Evolutionary conservation across 1,140 invertebrate species (phyloP).

Genomic region (Caenorhabditis briggsae): DNA sequence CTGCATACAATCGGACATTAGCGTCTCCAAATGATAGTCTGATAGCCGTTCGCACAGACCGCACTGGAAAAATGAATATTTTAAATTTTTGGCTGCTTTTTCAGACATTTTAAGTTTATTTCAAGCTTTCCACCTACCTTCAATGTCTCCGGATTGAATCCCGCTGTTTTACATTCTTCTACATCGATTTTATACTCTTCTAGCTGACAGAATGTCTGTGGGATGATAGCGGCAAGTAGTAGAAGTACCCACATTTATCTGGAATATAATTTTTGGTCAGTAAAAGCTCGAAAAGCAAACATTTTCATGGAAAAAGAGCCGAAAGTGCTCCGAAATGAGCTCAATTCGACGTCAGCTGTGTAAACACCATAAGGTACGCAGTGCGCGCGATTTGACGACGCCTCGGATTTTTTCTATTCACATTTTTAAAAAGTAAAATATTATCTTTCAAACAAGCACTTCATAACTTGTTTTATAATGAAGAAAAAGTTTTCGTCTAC

Average conservation of each 20-base stretch:
- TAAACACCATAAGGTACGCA: neutral
- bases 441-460: too few species aligned
- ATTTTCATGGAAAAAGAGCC: neutral
- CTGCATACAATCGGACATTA: conserved; percentile 71
- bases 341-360: conserved; percentile 36
- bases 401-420: neutral
- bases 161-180: conserved; percentile 71
- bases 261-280: neutral
- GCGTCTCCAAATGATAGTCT: conserved; percentile 70
- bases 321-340: conserved; percentile 10
- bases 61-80: conserved; percentile 68
- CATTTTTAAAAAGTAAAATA: neutral
- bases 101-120: neutral
- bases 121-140: conserved; percentile 62
- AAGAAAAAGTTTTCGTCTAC: neutral
- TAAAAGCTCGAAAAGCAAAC: neutral
- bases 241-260: conserved; percentile 38
- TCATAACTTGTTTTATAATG: neutral
- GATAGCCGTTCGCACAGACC: conserved; percentile 70
- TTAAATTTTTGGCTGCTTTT: neutral
- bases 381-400: neutral
- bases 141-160: conserved; percentile 71
- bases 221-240: neutral
- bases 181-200: conserved; percentile 65
- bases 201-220: neutral